A percentile compares a stretch with the other conserved stretches of the same genome.
These are phyloP conservation scores for Callipepla squamata DNA, from an alignment of 2,113 vertebrate genomes.

Conservation along the genomic window DNA sequence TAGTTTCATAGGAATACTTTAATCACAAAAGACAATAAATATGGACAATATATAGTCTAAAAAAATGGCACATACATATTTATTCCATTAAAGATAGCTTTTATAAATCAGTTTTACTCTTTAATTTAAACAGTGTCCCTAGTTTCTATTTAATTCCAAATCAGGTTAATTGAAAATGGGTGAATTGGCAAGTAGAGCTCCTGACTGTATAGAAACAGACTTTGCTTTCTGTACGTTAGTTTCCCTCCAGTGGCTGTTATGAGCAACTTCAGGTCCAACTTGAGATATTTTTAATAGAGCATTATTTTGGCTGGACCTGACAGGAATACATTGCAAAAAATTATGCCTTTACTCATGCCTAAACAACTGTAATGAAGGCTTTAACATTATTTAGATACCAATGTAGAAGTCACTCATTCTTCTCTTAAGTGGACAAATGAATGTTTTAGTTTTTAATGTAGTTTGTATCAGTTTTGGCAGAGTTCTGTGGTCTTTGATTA, in stretches of 20 bases:
- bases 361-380: neutral
- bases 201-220: neutral
- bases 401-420: neutral
- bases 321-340: neutral
- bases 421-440: neutral
- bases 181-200: neutral
- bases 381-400: neutral
- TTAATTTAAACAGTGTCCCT: neutral
- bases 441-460: neutral
- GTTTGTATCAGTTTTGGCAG: neutral
- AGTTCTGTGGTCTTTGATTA: neutral
- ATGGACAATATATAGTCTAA: neutral
- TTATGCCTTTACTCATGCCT: neutral
- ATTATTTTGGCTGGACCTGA: neutral
- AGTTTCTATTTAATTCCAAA: neutral
- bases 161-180: neutral
- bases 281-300: neutral
- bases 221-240: neutral
- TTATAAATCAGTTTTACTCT: neutral
- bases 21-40: neutral
- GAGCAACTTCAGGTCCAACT: neutral
- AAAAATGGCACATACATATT: fast-evolving
- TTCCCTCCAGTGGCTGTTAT: conserved; percentile 44
- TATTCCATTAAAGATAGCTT: neutral
- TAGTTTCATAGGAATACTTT: neutral